Base-by-base conservation (phyloP, 2,113 vertebrate genomes). In the Pangasianodon hypophthalmus region DNA sequence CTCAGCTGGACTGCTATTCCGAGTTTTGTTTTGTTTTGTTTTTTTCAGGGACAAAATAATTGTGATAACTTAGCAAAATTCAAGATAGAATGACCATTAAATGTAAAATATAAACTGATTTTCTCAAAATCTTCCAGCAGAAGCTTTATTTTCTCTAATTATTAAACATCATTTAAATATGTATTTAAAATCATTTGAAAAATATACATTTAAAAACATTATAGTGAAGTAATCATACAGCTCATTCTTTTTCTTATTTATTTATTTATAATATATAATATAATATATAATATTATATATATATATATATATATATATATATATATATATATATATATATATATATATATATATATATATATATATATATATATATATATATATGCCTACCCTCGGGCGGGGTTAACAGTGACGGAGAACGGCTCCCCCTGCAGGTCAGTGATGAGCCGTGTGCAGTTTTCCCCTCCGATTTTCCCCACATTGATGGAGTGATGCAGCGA, bases 381-480 rank as follows among this genome's bases (percentile, higher is more conserved):
- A 9, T 80, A 6, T 82, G 16, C 32, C 18, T 96, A 98, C 97
- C 97, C 97, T 88, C 91, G 96, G 82, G 93, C 94, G 2, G 97
- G 97, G 92, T 98, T 97, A 3, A 97, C 96, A 32, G 97, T 96
- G 87, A 98, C 97, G 67, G 97, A 96, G 87, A 96, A 97, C 0
- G 97, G 97, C 58, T 97, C 97, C 91, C 97, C 97, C 81, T 97
- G 96, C 85, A 96, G 97, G 90, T 97, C 97, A 6, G 96, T 97
- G 88, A 98, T 95, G 58, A 98, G 96, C 44, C 97, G 95, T 48
- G 97, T 97, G 88, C 97, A 98, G 93, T 97, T 97, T 0, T 95
- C 95, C 19, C 97, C 97, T 0, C 92, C 96, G 75, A 98, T 92
- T 77, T 97, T 96, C 0, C 97, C 97, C 77, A 97, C 97, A 0